phyloP scores from a whole-genome alignment of 2,888 invertebrate species.

The Meliscaeva auricollis region DNA sequence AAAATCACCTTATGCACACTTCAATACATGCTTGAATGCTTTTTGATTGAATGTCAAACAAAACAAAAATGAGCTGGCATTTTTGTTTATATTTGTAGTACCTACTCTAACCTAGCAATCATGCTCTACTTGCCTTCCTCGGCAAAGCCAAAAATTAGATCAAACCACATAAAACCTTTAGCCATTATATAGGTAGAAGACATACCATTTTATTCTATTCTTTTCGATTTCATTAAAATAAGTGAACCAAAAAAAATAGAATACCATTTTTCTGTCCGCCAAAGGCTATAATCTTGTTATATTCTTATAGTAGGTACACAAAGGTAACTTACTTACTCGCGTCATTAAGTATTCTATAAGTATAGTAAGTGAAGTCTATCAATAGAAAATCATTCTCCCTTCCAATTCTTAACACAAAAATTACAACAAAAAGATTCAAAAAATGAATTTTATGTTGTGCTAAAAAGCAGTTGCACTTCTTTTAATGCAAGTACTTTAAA shows the following conservation, averaged over 20 bases:
- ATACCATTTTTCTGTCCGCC: conserved; percentile 31
- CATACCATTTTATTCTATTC: not conserved
- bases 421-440: conserved; percentile 9
- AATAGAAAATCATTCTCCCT: conserved; percentile 14
- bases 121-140: conserved; percentile 44
- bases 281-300: conserved; percentile 50
- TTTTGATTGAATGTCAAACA: conserved; percentile 4
- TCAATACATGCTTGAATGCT: not conserved
- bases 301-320: not conserved
- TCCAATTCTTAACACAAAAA: conserved; percentile 19
- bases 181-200: not conserved
- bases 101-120: conserved; percentile 26
- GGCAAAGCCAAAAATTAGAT: conserved; percentile 41
- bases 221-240: conserved; percentile 52
- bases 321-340: not conserved
- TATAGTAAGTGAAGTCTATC: conserved; percentile 53
- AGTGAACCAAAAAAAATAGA: conserved; percentile 62
- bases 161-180: conserved; percentile 30
- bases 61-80: not conserved
- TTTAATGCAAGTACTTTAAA: conserved; percentile 30
- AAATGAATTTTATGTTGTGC: conserved; percentile 39
- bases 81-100: not conserved
- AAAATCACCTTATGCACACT: too few relatives aligned
- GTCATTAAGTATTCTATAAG: conserved; percentile 17
- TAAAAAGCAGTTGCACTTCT: conserved; percentile 59